Base-by-base conservation (phyloP, 1,140 invertebrate genomes). In the Aricia agestis region DNA sequence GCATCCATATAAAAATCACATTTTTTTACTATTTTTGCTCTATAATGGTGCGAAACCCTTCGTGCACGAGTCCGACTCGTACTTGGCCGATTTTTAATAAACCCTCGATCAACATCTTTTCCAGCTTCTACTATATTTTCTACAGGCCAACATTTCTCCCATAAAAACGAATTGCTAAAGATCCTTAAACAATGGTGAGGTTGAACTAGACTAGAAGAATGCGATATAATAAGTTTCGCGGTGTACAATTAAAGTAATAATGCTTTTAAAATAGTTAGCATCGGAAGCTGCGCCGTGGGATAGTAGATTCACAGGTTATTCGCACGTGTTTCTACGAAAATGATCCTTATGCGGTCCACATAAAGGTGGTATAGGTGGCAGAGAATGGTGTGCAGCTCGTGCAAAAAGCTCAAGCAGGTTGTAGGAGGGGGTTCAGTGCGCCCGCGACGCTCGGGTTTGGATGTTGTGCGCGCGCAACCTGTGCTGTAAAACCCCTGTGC, bases 181-280 rank as follows among this genome's bases (percentile, higher is more conserved):
- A 1, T 52, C 45, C 45, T 13, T 52, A 52, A 52, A 52, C 45
- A 52, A 52, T 52, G 45, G 41, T 11, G 41, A 42, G 45, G 45
- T 52, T 1, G 13, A 52, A 15, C 2, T 52, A 52, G 13, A 11
- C 45, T 1, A 2, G 45, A 52, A 15, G 45, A 52, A 52, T 52
- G 45, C 11, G 45, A 52, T 52, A 52, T 52, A 52, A 52, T 52
- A 52, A 52, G 45, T 15, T 52, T 25, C 18, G 18, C 18, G 18
- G 17, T 63, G 59, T 19, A 63, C 59, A 63, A 63, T 63, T 63
- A 63, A 63, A 63, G 59, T 63, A 63, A 63, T 63, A 63, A 63
- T 63, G 59, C 59, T 63, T 63, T 63, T 63, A 63, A 63, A 18
- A 63, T 63, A 63, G 59, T 63, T 63, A 63, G 19, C 58, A 18